These are phyloP conservation scores for Epizoanthus fatuus DNA, from an alignment of 92 coral and sea anemone genomes.

Conservation along the genomic window DNA sequence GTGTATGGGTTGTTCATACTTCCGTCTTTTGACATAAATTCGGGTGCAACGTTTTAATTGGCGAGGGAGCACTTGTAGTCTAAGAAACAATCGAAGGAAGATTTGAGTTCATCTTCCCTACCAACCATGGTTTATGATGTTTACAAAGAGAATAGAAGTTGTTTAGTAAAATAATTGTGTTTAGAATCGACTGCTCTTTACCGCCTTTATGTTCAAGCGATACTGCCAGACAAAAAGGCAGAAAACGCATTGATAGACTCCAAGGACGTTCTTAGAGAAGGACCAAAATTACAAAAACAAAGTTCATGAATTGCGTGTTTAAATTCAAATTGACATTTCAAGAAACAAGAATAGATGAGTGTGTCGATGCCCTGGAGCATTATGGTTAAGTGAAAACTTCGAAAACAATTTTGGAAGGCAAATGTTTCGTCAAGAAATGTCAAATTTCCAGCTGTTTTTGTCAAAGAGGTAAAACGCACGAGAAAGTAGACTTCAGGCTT, in stretches of 20 bases:
- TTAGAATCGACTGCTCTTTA: slow-evolving; percentile 6
- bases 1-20: background rate
- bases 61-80: slow-evolving; percentile 21
- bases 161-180: background rate
- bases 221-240: slow-evolving; percentile 6
- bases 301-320: background rate
- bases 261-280: background rate
- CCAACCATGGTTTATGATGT: background rate
- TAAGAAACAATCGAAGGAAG: slow-evolving; percentile 13
- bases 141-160: background rate
- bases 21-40: background rate
- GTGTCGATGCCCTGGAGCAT: slow-evolving; percentile 1
- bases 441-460: slow-evolving; percentile 26
- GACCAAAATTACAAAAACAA: background rate
- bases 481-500: background rate
- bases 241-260: background rate
- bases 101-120: slow-evolving; percentile 5
- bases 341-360: background rate
- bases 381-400: background rate
- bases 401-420: background rate
- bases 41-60: slow-evolving; percentile 5
- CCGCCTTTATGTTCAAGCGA: background rate
- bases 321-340: slow-evolving; percentile 29
- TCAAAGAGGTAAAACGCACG: background rate
- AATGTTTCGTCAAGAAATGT: background rate